phyloP scores from a whole-genome alignment of 1,140 invertebrate genomes.

The Homarus americanus region DNA sequence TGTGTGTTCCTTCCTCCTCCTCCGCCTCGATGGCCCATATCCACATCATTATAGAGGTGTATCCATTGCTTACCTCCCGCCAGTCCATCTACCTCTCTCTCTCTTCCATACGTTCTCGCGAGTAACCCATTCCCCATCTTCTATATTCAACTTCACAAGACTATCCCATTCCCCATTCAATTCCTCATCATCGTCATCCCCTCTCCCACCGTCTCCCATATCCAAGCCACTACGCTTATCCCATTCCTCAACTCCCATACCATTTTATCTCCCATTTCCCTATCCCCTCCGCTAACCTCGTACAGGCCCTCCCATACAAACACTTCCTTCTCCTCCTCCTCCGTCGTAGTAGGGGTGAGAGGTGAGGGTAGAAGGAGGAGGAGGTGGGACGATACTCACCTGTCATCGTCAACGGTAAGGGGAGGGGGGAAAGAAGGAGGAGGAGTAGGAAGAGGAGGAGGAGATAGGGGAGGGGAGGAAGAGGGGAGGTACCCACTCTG shows the following conservation, averaged over 20 bases:
- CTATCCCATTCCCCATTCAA: no score
- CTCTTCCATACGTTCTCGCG: no score
- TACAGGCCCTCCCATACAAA: not conserved
- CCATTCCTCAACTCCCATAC: no score
- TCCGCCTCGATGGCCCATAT: not conserved
- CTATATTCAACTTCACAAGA: no score
- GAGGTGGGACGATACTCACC: slow-evolving; percentile 29
- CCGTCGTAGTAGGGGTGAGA: not conserved
- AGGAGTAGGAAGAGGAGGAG: not conserved
- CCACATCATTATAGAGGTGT: no score
- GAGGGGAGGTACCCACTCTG: slow-evolving; percentile 33
- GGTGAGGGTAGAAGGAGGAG: not conserved
- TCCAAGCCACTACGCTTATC: no score
- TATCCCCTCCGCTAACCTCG: not conserved
- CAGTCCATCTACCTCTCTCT: no score
- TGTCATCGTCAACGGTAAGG: slow-evolving; percentile 61
- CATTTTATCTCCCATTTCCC: no score
- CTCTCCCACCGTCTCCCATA: no score
- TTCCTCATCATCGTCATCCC: no score
- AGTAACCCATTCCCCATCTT: no score
- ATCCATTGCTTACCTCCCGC: not conserved
- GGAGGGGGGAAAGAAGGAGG: slow-evolving; percentile 41
- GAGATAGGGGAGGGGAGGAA: slow-evolving; percentile 28
- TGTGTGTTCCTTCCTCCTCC: no score
- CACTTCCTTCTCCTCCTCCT: not conserved